These are phyloP conservation scores for Tiaroga cobitis DNA, from an alignment of 2,797 vertebrate species.

Conservation along the genomic window DNA sequence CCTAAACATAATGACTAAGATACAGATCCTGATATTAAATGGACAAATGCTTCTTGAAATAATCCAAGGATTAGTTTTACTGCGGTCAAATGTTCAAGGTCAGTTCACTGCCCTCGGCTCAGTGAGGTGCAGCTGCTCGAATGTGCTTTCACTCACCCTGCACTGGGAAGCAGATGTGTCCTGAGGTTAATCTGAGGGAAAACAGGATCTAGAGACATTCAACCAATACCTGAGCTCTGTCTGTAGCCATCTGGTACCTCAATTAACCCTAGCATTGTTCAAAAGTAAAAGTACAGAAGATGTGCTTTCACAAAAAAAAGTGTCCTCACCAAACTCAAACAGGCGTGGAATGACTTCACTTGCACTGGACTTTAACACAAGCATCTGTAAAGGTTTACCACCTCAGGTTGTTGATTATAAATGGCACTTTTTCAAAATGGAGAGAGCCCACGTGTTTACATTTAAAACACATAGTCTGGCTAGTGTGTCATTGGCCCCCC, in stretches of 20 bases:
- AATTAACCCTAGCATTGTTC: constrained; percentile 36
- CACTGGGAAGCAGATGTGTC: constrained; percentile 67
- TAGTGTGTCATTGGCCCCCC: constrained; percentile 50
- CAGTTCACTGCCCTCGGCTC: constrained; percentile 13
- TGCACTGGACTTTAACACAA: constrained; percentile 47
- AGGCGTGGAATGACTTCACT: constrained; percentile 43
- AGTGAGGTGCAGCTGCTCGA: constrained; percentile 35
- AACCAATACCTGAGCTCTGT: constrained; percentile 65
- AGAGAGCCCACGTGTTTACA: constrained; percentile 64
- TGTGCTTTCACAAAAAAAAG: constrained; percentile 50
- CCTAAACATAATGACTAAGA: background rate
- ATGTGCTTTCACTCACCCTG: constrained; percentile 6
- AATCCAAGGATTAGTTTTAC: constrained; percentile 13
- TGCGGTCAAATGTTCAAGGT: constrained; percentile 30
- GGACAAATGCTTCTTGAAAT: constrained; percentile 8
- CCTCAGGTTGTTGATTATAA: constrained; percentile 67
- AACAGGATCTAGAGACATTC: constrained; percentile 59
- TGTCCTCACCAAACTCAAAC: constrained; percentile 33
- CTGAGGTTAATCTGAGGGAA: constrained; percentile 68
- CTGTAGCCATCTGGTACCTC: constrained; percentile 66
- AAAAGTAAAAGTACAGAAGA: constrained; percentile 17
- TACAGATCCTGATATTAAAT: background rate
- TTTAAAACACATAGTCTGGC: constrained; percentile 65
- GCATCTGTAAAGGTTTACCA: constrained; percentile 70
- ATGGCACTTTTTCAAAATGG: constrained; percentile 63